Base-by-base conservation (phyloP, 1,140 invertebrate genomes). In the Sinella curviseta region DNA sequence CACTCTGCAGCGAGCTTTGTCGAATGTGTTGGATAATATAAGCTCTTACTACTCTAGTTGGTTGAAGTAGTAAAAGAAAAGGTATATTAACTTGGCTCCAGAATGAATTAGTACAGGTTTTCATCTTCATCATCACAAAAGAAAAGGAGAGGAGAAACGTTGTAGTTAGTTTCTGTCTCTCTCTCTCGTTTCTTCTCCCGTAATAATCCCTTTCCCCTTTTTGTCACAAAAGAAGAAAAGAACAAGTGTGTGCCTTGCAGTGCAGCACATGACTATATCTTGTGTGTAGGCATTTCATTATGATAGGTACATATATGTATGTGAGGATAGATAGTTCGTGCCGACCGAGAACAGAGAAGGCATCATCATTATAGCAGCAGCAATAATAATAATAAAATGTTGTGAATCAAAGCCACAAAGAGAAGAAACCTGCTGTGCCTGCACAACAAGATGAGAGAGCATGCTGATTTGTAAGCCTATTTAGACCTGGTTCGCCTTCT, bases 21-120 rank as follows among this genome's bases (percentile, higher is more conserved):
- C 20, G 8, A 48, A 8, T 48, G 39, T 48, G 39, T 20, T 48
- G 39, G 39, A 48, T 48, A 48, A 48, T 48, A 48, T 12, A 12
- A 48, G 39, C 20, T 20, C 39, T 48, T 48, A 20, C 20, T 8
- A 20, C 20, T 48, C 8, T 48, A 48, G 8, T 48, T 12, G 39
- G 39, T 48, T 20, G 39, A 48, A 48, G 39, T 48, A 48, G n/a
- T n/a, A 48, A 48, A 48, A 48, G 39, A 20, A 20, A 48, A 48
- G 39, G 20, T 20, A 60, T n/a, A 26, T 26, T 60, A 60, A 26
- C 57, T 60, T 60, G 57, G 57, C 24, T 60, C 57, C 57, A 60
- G 57, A 60, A 60, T 60, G 57, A 60, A 60, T 60, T 60, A 60
- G 57, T 60, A 26, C 57, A 60, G 57, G 57, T 60, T 60, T 48